Conservation (phyloP, 2,113 vertebrate genomes). For the Forbesichthys agassizii region DNA sequence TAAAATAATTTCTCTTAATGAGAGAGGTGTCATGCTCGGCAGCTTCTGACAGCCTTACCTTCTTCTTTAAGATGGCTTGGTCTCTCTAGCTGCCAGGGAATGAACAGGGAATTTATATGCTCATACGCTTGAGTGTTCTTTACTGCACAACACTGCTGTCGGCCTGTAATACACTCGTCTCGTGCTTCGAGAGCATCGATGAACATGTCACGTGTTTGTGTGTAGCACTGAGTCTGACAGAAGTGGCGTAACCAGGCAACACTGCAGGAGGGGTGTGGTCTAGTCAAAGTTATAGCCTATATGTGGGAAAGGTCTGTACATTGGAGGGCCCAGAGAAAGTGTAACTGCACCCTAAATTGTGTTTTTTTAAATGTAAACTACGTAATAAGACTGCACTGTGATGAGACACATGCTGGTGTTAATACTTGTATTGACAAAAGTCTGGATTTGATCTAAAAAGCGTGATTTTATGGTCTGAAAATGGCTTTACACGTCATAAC, state of each 20-base stretch:
- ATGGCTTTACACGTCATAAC: too few relatives aligned
- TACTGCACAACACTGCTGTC: slow-evolving; percentile 49
- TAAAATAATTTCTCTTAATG: slow-evolving; percentile 3
- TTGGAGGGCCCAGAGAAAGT: too few relatives aligned
- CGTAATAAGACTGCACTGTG: too few relatives aligned
- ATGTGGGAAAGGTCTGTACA: too few relatives aligned
- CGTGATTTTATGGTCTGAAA: too few relatives aligned
- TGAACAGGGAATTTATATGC: slow-evolving; percentile 54
- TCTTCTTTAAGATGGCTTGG: slow-evolving; percentile 29
- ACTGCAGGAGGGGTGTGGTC: too few relatives aligned
- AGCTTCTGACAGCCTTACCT: slow-evolving; percentile 12
- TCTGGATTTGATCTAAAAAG: too few relatives aligned
- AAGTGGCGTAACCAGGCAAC: background rate
- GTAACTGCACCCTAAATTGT: too few relatives aligned
- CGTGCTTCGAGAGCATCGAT: background rate
- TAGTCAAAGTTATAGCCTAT: too few relatives aligned
- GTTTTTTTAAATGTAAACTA: too few relatives aligned
- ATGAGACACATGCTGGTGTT: too few relatives aligned
- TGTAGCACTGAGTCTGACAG: background rate
- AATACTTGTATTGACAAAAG: too few relatives aligned
- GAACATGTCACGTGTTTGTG: background rate
- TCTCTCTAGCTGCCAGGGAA: slow-evolving; percentile 31
- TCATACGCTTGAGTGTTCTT: slow-evolving; percentile 63
- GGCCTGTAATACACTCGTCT: slow-evolving; percentile 37
- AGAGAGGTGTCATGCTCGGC: background rate